Percentiles rank a stretch among this genome's conserved stretches.
These are phyloP conservation scores for Leptinotarsa peninsularis DNA, from an alignment of 2,888 invertebrate genomes.

Conservation along the genomic window DNA sequence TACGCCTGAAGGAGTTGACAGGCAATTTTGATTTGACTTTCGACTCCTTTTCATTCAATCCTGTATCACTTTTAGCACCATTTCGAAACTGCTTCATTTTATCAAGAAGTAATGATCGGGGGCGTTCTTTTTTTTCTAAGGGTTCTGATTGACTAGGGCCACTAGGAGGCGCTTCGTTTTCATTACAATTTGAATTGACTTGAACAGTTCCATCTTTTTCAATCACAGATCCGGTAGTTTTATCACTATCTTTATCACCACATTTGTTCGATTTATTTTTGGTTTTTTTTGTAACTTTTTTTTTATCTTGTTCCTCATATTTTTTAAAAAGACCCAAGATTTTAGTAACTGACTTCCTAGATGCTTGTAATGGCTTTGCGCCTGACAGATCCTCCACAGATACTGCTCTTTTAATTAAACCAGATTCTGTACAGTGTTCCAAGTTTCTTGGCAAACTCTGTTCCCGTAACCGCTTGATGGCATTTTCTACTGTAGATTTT, in stretches of 20 bases:
- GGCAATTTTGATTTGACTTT: slow-evolving; percentile 62
- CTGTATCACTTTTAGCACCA: slow-evolving; percentile 66
- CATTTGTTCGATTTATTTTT: slow-evolving; percentile 49
- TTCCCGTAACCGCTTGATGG: slow-evolving; percentile 74
- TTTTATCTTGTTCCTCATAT: slow-evolving; percentile 72
- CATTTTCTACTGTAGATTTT: slow-evolving; percentile 68
- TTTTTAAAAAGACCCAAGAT: slow-evolving; percentile 84
- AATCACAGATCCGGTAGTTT: slow-evolving; percentile 55
- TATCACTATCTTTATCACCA: slow-evolving; percentile 45
- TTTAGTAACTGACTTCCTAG: slow-evolving; percentile 77
- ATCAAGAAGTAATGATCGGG: slow-evolving; percentile 70
- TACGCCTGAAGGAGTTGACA: slow-evolving; percentile 61
- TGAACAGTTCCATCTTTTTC: slow-evolving; percentile 28
- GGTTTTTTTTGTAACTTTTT: slow-evolving; percentile 50
- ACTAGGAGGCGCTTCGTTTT: slow-evolving; percentile 33
- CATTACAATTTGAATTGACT: slow-evolving; percentile 43
- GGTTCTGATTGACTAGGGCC: slow-evolving; percentile 50
- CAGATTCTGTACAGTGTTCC: slow-evolving; percentile 72
- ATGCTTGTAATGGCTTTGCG: slow-evolving; percentile 68
- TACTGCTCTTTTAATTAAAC: slow-evolving; percentile 77
- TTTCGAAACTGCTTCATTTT: slow-evolving; percentile 69
- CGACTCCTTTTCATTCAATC: slow-evolving; percentile 45
- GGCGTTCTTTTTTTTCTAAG: slow-evolving; percentile 68
- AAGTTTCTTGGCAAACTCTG: slow-evolving; percentile 73
- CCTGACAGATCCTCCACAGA: slow-evolving; percentile 77